Conservation (phyloP, 2,888 invertebrate genomes). For the Toxonevra muliebris region DNA sequence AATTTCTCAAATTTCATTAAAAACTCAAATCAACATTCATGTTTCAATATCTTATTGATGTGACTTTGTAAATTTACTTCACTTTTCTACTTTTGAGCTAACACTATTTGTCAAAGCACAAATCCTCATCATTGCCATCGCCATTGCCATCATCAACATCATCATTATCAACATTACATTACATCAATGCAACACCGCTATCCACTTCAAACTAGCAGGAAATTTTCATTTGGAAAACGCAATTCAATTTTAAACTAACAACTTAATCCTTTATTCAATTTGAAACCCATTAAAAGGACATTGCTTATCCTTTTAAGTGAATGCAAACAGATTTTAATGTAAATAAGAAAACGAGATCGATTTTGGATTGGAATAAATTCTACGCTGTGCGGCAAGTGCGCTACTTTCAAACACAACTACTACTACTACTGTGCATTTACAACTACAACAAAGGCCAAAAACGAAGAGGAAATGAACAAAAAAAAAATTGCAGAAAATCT, state of each 20-base stretch:
- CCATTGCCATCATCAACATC: no score
- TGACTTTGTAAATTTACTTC: no score
- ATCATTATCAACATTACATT: no score
- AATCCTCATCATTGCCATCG: no score
- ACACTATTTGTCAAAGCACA: no score
- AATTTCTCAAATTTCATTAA: no score
- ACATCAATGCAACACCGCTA: not conserved
- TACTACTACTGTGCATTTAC: conserved; percentile 1
- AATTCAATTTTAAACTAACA: conserved; percentile 64
- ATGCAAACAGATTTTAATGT: conserved; percentile 66
- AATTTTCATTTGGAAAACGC: conserved; percentile 51
- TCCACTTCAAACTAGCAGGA: conserved; percentile 22
- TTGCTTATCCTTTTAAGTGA: conserved; percentile 66
- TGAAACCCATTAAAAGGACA: conserved; percentile 66
- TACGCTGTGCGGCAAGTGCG: not conserved
- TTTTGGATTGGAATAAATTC: conserved; percentile 47
- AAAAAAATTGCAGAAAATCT: conserved; percentile 8
- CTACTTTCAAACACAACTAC: not conserved
- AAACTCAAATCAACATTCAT: no score
- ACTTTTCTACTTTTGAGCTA: no score
- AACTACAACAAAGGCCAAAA: conserved; percentile 4
- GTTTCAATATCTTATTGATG: no score
- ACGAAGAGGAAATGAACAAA: not conserved
- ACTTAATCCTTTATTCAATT: conserved; percentile 66
- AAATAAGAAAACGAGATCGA: conserved; percentile 65